phyloP scores from a whole-genome alignment of 1,140 invertebrate species.

The Drosophila navojoa region DNA sequence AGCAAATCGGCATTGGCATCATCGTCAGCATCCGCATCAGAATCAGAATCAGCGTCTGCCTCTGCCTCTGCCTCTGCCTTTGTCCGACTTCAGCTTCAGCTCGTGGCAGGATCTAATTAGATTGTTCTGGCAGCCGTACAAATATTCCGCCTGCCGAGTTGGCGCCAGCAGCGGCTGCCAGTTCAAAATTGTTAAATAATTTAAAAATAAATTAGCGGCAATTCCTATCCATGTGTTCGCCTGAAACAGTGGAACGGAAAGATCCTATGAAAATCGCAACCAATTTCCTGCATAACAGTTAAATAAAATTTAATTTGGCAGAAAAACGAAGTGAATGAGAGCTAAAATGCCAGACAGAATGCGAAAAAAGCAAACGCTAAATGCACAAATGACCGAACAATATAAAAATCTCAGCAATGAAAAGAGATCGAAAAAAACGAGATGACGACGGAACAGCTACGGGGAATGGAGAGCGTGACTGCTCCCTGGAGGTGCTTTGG shows the following conservation, averaged over 20 bases:
- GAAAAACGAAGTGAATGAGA: constrained; percentile 60
- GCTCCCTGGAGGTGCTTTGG: constrained; percentile 22
- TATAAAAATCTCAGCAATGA: constrained; percentile 41
- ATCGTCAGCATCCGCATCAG: constrained; percentile 32
- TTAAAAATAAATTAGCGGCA: constrained; percentile 78
- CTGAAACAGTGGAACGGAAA: constrained; percentile 52
- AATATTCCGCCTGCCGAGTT: constrained; percentile 11
- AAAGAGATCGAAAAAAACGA: not conserved
- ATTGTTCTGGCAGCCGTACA: constrained; percentile 56
- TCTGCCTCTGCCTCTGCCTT: not conserved
- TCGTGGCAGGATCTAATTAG: constrained; percentile 62
- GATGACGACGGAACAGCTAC: too few species aligned
- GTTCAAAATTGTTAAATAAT: constrained; percentile 78
- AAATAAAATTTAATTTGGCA: constrained; percentile 80
- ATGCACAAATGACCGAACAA: constrained; percentile 52
- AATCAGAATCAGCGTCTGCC: constrained; percentile 7
- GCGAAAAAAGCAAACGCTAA: constrained; percentile 26
- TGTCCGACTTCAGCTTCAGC: not conserved
- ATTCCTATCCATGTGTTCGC: constrained; percentile 47
- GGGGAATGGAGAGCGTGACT: not conserved
- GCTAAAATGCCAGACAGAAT: constrained; percentile 38
- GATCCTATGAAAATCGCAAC: constrained; percentile 64
- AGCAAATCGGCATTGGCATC: constrained; percentile 69
- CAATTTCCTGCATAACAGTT: constrained; percentile 77
- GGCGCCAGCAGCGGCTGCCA: constrained; percentile 39